Conservation (phyloP, 2,113 vertebrate genomes). For the Anser cygnoides region DNA sequence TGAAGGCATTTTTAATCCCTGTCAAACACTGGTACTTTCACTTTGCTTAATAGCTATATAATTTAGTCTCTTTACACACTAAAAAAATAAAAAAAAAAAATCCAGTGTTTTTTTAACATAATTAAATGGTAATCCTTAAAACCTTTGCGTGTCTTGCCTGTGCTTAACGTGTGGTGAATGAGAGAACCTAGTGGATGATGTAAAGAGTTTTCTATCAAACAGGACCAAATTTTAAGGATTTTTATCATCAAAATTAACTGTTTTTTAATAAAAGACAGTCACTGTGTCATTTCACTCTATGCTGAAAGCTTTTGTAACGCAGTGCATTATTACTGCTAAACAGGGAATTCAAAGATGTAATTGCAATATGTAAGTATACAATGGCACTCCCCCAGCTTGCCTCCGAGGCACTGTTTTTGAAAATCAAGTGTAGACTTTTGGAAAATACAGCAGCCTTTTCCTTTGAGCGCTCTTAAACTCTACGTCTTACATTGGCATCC, state of each 20-base stretch:
- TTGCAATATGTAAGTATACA: neutral
- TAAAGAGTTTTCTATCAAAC: neutral
- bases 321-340: neutral
- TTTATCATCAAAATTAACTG: neutral
- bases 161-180: neutral
- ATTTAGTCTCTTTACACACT: neutral
- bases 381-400: neutral
- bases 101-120: neutral
- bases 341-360: neutral
- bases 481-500: neutral
- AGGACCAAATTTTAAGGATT: neutral
- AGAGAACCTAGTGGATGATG: neutral
- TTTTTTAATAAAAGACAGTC: neutral
- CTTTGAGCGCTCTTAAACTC: neutral
- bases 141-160: neutral
- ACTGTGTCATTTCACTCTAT: neutral
- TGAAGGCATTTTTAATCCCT: neutral
- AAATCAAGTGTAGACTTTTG: neutral
- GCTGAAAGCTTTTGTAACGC: neutral
- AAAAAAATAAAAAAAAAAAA: neutral
- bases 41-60: neutral
- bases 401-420: neutral
- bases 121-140: neutral
- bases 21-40: neutral
- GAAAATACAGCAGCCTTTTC: neutral